Evolutionary conservation across 2,113 vertebrate genomes (phyloP), one percentile per base, ranked within the genome.

Genomic region (Erpornis zantholeuca): DNA sequence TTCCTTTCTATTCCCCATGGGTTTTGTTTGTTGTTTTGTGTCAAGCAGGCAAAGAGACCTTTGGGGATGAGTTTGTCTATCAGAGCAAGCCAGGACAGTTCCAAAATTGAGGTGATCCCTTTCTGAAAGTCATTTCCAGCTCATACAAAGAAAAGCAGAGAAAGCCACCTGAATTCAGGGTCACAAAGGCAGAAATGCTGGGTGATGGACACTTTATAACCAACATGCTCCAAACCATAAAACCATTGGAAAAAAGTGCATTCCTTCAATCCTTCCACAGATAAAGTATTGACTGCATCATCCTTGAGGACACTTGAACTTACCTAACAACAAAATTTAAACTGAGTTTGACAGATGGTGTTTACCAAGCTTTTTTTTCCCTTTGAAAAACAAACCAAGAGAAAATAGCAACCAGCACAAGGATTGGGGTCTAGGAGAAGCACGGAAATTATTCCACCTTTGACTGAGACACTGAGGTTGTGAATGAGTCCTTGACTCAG

Each of bases 141-240:
- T 75, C 3, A 0, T 2, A 23, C 4, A 11, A 42, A 40, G 47
- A 56, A 57, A 54, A 7, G 4, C 31, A 70, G 33, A 70, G 29
- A 27, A 45, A 78, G 1, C 8, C 23, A 11, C 53, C 63, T 44
- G 42, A 73, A 75, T 70, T 40, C 24, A 17, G 42, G 6, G 56
- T 50, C 36, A 36, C n/a, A 31, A 4, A 36, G 29, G 7, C 35
- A 72, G 70, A 29, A 76, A 15, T 11, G 12, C 5, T 11, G 56
- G 45, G 7, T 14, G n/a, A 53, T 29, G 20, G 35, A 20, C 57
- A 23, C 11, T 23, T 42, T 23, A 7, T 4, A 40, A 18, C 6
- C 7, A 18, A 36, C 0, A 0, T 11, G 5, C 29, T 47, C 53
- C 61, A 77, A 52, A 12, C 13, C 33, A 24, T 3, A 11, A 45